These are phyloP conservation scores for Troides helena DNA, from an alignment of 2,888 invertebrate species.

Conservation along the genomic window DNA sequence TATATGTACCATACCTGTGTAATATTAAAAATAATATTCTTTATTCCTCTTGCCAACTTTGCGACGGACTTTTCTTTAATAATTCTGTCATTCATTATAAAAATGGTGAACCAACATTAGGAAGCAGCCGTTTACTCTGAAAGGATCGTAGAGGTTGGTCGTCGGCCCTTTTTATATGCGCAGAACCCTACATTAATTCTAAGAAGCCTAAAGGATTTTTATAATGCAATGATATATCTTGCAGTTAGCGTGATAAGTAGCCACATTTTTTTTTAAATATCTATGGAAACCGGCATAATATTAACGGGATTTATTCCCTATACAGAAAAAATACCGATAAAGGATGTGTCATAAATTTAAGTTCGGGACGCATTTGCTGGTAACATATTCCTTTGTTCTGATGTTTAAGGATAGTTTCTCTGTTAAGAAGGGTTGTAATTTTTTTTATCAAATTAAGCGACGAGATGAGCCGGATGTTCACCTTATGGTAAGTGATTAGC, in stretches of 20 bases:
- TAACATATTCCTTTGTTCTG: no score
- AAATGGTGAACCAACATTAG: not conserved
- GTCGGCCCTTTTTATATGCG: slow-evolving; percentile 17
- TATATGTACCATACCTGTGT: not conserved
- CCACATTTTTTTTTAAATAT: not conserved
- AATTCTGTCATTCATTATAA: slow-evolving; percentile 16
- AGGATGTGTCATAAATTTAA: no score
- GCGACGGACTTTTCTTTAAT: slow-evolving; percentile 4
- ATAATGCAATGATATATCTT: slow-evolving; percentile 16
- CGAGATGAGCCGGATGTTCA: no score
- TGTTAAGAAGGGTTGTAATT: no score
- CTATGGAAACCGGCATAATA: not conserved
- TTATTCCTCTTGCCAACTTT: not conserved
- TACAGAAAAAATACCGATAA: not conserved
- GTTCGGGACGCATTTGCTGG: no score
- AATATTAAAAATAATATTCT: not conserved
- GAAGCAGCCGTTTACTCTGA: slow-evolving; percentile 4
- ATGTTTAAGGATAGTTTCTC: no score
- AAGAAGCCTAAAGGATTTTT: slow-evolving; percentile 11
- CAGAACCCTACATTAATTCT: slow-evolving; percentile 13
- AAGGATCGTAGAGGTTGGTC: slow-evolving; percentile 25
- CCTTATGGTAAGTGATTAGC: no score
- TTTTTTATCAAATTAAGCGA: no score
- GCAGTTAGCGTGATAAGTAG: slow-evolving; percentile 1
- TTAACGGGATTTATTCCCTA: not conserved